Percentiles rank a stretch among this genome's conserved stretches.
phyloP scores from a whole-genome alignment of 2,113 vertebrate species.

The Apeltes quadracus region DNA sequence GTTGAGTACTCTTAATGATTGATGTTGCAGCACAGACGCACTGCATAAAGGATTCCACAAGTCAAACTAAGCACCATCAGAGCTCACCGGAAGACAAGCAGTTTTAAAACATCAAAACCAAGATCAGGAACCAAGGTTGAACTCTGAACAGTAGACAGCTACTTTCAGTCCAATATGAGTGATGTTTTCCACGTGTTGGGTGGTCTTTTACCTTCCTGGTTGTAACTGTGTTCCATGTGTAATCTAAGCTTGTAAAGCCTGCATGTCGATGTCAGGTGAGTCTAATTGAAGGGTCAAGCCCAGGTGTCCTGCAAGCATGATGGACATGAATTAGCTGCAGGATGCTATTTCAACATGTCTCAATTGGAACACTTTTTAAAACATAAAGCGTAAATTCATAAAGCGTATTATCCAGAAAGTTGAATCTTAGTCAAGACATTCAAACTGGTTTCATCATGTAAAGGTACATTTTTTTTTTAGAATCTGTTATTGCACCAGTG shows the following conservation, averaged over 20 bases:
- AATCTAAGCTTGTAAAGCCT: conserved; percentile 6
- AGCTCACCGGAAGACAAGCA: conserved; percentile 2
- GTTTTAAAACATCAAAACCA: neutral
- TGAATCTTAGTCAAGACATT: neutral
- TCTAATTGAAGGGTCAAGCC: conserved; percentile 4
- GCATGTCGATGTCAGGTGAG: conserved; percentile 4
- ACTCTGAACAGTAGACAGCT: neutral
- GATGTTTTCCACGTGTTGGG: neutral
- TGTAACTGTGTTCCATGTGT: neutral
- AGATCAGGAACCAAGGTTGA: neutral
- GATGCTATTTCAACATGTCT: conserved; percentile 26
- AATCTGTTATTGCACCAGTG: neutral
- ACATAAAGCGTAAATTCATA: neutral
- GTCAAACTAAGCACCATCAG: neutral
- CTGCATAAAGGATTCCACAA: conserved; percentile 17
- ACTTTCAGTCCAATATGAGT: neutral
- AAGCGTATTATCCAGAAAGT: neutral
- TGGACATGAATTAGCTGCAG: conserved; percentile 5
- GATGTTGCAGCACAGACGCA: conserved; percentile 62
- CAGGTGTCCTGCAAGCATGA: conserved; percentile 2
- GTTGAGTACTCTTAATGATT: conserved; percentile 61
- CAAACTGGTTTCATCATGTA: neutral
- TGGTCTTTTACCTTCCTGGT: neutral
- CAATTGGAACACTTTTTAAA: neutral
- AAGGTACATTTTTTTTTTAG: neutral